Base-by-base conservation (phyloP, 2,113 vertebrate genomes). In the Epinephelus cyanopodus region DNA sequence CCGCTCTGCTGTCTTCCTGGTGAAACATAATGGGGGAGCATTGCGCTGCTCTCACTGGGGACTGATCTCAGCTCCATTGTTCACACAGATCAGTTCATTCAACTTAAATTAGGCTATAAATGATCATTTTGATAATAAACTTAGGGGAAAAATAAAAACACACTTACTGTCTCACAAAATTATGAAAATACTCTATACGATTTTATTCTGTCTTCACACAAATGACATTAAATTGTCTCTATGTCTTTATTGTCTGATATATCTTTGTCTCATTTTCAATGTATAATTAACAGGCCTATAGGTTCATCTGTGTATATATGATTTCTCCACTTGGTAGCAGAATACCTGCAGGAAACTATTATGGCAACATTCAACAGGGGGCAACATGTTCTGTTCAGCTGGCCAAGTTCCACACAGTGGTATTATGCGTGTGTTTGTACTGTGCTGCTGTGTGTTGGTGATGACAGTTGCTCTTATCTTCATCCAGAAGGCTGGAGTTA, bases 391-490 rank as follows among this genome's bases (percentile, higher is more conserved):
- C 48, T 23, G 48, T 39, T 71, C 12, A 27, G n/a, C 14, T 6
- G 27, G 18, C 8, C 6, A 45, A 45, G 42, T 45, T 45, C 29
- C 84, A 62, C 50, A n/a, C 47, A 47, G 11, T 48, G 12, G 47
- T 48, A 15, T 29, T 15, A 17, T 60, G 12, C 12, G 15, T 42
- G 37, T 65, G 18, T 37, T 7, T 68, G 17, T 64, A 14, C 4
- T 68, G 17, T 64, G 14, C 4, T 68, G 48, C 21, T 45, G 53
- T 42, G 60, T 29, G 54, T 29, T 37, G 5, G 5, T 56, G n/a
- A 45, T 73, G 85, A 74, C 86, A 14, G 90, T 92, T 92, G 69
- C 69, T 57, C 65, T 92, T 92, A 93, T 93, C 92, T 92, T 33
- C 60, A 18, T 53, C 27, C 78, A 88, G 82, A 77, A 63, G 90